Evolutionary conservation across 2,113 vertebrate genomes (phyloP).

Genomic region (Clupea harengus): DNA sequence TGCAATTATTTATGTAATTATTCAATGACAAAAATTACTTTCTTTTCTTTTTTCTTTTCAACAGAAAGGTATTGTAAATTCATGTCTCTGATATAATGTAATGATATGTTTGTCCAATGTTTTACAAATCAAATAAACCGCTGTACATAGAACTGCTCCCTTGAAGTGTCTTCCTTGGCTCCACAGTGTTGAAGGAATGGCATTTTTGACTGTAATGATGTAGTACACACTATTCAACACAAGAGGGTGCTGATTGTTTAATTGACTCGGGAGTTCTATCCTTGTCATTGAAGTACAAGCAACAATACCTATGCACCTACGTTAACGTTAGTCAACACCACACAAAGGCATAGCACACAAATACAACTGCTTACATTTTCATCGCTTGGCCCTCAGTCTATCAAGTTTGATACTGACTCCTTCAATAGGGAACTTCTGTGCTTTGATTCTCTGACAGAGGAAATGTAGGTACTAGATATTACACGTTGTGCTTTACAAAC

Average conservation of each 20-base stretch:
- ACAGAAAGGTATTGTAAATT: conserved; percentile 67
- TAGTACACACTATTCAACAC: neutral
- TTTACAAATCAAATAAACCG: conserved; percentile 77
- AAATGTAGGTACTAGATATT: neutral
- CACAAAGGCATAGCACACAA: neutral
- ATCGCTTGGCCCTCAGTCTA: neutral
- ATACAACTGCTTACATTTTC: neutral
- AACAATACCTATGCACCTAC: neutral
- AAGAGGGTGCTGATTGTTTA: neutral
- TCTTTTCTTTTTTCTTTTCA: conserved; percentile 54
- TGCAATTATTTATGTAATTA: conserved; percentile 60
- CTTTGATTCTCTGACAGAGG: neutral
- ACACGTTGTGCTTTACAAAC: neutral
- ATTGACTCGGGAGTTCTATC: neutral
- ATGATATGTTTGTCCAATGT: conserved; percentile 75
- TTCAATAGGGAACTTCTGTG: neutral
- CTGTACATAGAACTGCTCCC: conserved; percentile 62
- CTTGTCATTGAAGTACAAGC: neutral
- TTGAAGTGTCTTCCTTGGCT: neutral
- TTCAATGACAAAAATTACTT: conserved; percentile 66
- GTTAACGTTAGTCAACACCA: neutral
- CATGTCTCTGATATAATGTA: conserved; percentile 68
- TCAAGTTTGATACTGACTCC: neutral
- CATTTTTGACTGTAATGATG: neutral
- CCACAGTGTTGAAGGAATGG: conserved; percentile 34